Conservation (phyloP, 92 coral and sea anemone species). For the Umimayanthus chanpuru region DNA sequence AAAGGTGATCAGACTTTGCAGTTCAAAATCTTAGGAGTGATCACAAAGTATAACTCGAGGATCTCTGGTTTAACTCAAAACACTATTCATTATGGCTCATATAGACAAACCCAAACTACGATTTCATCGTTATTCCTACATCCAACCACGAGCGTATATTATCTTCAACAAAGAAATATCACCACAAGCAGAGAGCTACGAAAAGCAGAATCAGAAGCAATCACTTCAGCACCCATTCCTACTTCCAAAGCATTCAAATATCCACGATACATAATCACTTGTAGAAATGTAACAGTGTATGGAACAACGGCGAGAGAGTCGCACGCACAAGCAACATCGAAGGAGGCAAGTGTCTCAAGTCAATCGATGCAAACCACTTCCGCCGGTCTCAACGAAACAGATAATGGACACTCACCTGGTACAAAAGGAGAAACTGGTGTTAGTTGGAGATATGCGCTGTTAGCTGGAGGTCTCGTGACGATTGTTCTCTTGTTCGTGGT, state of each 20-base stretch:
- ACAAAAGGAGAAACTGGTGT: not conserved
- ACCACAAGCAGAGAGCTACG: not conserved
- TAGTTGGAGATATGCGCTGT: not conserved
- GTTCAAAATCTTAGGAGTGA: not conserved
- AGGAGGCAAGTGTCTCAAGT: not conserved
- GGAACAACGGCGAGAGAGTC: not conserved
- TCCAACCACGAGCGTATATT: not conserved
- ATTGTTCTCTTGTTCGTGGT: not conserved
- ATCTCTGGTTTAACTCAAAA: not conserved
- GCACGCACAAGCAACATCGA: not conserved
- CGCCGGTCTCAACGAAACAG: not conserved
- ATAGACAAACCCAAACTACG: not conserved
- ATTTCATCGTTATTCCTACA: not conserved
- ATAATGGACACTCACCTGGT: not conserved
- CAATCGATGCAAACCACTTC: not conserved
- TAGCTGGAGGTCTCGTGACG: not conserved
- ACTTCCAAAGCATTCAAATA: not conserved
- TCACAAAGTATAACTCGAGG: not conserved
- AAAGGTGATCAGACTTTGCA: not conserved
- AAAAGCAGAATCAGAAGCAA: not conserved
- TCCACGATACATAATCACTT: not conserved
- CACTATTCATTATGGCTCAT: not conserved
- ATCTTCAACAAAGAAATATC: not conserved
- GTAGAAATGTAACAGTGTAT: conserved; percentile 4
- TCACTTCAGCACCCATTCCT: not conserved